phyloP scores from a whole-genome alignment of 1,140 invertebrate genomes.

The Ladona fulva region DNA sequence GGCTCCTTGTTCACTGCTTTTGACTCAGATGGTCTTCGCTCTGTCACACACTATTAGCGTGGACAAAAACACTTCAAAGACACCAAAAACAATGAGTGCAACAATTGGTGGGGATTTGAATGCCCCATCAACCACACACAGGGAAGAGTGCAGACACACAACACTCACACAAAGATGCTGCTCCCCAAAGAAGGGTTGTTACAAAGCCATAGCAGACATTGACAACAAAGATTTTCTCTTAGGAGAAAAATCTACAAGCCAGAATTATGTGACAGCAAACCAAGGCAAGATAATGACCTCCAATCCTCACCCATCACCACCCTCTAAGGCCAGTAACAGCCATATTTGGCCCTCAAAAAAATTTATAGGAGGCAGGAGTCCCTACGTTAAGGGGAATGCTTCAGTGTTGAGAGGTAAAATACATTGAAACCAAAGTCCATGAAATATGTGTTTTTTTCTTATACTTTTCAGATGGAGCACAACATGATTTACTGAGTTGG shows the following conservation, averaged over 20 bases:
- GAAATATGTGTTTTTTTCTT: background rate
- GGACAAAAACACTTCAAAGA: background rate
- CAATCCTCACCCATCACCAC: background rate
- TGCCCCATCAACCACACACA: background rate
- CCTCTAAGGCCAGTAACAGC: background rate
- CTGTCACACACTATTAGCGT: background rate
- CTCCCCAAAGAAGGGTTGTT: background rate
- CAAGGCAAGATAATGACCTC: background rate
- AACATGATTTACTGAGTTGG: background rate
- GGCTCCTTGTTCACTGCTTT: background rate
- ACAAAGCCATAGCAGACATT: background rate
- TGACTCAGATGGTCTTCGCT: background rate
- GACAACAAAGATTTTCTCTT: background rate
- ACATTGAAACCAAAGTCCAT: background rate
- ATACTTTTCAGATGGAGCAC: background rate
- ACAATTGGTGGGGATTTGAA: background rate
- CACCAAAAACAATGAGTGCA: background rate
- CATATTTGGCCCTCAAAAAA: background rate
- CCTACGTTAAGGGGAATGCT: background rate
- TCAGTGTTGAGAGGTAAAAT: background rate
- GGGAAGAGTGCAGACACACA: background rate
- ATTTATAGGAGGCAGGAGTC: background rate
- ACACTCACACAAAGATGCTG: slow-evolving; percentile 4
- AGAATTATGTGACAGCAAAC: background rate
- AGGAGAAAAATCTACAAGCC: background rate